Evolutionary conservation across 2,113 vertebrate genomes (phyloP).

Genomic region (Helogale parvula): DNA sequence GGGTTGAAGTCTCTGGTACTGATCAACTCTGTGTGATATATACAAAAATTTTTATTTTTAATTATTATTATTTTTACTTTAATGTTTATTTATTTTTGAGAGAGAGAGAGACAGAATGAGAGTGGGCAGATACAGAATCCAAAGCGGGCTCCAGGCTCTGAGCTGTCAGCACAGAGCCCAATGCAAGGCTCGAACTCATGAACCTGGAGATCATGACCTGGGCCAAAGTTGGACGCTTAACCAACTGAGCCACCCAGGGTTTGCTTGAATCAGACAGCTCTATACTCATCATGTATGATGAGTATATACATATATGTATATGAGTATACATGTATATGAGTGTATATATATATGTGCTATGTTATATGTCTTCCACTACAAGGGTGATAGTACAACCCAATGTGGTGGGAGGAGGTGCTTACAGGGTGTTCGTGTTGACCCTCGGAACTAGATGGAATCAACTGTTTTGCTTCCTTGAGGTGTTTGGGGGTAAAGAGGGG

Average conservation of each 20-base stretch:
- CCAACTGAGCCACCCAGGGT: background rate
- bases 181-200: no score
- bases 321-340: no score
- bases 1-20: constrained; percentile 24
- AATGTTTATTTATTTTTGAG: no score
- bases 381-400: background rate
- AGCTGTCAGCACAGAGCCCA: no score
- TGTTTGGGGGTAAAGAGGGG: background rate
- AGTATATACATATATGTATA: no score
- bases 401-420: background rate
- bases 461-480: constrained; percentile 19
- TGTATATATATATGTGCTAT: no score
- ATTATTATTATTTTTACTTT: no score
- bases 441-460: background rate
- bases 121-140: no score
- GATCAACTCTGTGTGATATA: background rate
- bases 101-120: no score
- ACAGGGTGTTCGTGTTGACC: background rate
- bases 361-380: background rate
- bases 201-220: no score
- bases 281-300: constrained; percentile 6
- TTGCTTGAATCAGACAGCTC: background rate
- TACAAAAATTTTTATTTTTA: background rate
- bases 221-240: no score
- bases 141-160: no score